phyloP scores from a whole-genome alignment of 2,797 vertebrate species.

The Eulemur mongoz region DNA sequence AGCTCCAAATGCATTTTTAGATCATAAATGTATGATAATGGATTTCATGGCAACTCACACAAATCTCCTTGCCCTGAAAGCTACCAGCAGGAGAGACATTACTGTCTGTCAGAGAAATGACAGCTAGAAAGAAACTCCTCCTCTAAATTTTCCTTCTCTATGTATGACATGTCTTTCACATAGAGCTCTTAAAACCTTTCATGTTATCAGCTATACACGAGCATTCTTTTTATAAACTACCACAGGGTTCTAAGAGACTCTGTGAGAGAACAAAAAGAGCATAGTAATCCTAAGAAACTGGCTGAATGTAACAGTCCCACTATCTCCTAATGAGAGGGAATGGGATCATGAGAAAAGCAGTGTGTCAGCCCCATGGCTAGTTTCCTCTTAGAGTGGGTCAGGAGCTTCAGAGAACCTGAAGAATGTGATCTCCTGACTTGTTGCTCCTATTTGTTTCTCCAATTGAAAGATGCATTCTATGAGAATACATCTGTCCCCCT shows the following conservation, averaged over 20 bases:
- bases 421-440: not conserved
- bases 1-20: conserved; percentile 79
- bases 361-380: not conserved
- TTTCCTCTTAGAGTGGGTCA: not conserved
- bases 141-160: conserved; percentile 65
- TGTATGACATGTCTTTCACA: conserved; percentile 52
- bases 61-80: conserved; percentile 82
- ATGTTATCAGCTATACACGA: conserved; percentile 40
- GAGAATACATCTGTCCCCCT: not conserved
- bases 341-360: not conserved
- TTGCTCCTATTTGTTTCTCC: conserved; percentile 27
- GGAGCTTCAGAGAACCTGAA: not conserved
- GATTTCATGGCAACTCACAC: conserved; percentile 79
- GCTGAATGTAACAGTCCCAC: not conserved
- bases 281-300: conserved; percentile 30
- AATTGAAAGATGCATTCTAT: not conserved
- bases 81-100: conserved; percentile 82
- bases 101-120: conserved; percentile 80
- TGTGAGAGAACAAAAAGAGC: not conserved
- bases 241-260: conserved; percentile 29
- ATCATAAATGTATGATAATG: conserved; percentile 81
- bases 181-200: conserved; percentile 30
- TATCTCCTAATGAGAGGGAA: not conserved
- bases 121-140: conserved; percentile 70
- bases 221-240: conserved; percentile 36